Percentiles rank a stretch among this genome's conserved stretches.
These are phyloP conservation scores for Dryas iulia DNA, from an alignment of 1,140 invertebrate species.

Conservation along the genomic window DNA sequence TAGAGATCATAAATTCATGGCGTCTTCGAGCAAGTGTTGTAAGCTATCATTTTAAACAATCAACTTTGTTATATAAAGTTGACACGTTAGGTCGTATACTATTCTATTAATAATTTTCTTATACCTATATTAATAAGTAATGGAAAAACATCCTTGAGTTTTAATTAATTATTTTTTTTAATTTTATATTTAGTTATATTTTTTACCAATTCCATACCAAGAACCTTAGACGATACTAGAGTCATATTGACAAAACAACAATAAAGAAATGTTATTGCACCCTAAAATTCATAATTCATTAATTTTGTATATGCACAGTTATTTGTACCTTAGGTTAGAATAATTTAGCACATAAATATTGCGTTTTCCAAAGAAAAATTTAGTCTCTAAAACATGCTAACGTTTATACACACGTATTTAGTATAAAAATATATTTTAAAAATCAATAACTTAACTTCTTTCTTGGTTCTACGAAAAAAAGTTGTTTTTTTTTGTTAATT, in stretches of 20 bases:
- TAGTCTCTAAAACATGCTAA: background rate
- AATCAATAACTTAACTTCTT: background rate
- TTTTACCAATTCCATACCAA: background rate
- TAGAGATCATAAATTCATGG: constrained; percentile 57
- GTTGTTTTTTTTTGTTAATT: background rate
- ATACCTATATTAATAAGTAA: background rate
- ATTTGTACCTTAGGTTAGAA: constrained; percentile 34
- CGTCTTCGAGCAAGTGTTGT: constrained; percentile 21
- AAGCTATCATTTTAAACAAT: background rate
- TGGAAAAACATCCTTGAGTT: background rate
- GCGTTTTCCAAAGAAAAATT: constrained; percentile 16
- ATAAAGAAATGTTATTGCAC: constrained; percentile 34
- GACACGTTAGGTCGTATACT: constrained; percentile 1
- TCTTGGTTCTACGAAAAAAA: background rate
- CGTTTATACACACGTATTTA: background rate
- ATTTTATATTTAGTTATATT: background rate
- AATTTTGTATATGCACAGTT: constrained; percentile 39
- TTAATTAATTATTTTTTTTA: background rate
- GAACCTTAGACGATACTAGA: background rate
- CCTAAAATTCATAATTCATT: constrained; percentile 31
- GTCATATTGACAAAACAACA: constrained; percentile 10
- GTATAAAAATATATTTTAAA: background rate
- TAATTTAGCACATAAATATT: constrained; percentile 22
- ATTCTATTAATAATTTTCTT: background rate
- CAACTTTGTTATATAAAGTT: background rate